Evolutionary conservation across 2,797 vertebrate species (phyloP), one percentile per base, ranked within the genome.

Genomic region (Sebastes oblongus): DNA sequence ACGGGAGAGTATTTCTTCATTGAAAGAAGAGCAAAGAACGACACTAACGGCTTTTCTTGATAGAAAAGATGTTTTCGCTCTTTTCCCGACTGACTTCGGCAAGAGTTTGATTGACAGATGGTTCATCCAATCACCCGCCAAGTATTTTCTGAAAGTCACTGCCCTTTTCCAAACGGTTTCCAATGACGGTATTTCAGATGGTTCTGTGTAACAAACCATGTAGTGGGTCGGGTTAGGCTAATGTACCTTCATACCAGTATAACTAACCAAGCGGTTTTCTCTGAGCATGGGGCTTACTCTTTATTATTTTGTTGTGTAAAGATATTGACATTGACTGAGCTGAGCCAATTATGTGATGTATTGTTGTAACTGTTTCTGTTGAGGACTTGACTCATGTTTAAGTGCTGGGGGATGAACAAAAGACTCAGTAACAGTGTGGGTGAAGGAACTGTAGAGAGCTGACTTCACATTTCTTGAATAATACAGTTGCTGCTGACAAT

Each of bases 401-500:
- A 64, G 18, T 77, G n/a, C n/a, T 54, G 29, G 7, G 3, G 3
- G 10, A 59, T 24, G 5, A 36, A 52, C 30, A 78, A 52, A 4
- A 0, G 14, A 34, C 22, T 46, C 10, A 52, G 20, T 20, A 25
- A 42, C n/a, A 50, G 14, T 27, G 27, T 72, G 24, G 22, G 60
- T 68, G 18, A 56, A 58, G 13, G 1, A 42, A 18, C 8, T 59
- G 18, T 34, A 22, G 13, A 8, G 32, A 81, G 30, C 36, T 42
- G 30, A 58, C 50, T 14, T 60, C 58, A 20, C 56, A 66, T 66
- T 5, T 27, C 20, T 29, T 52, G 5, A 60, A 55, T 27, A 24
- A 55, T 22, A 46, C n/a, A 30, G 25, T 54, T 58, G 22, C 20
- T 55, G 18, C 24, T 72, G 65, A 72, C 16, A 54, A 24, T 77